A percentile compares a stretch with the other conserved stretches of the same genome.
Evolutionary conservation across 2,888 invertebrate species (phyloP).

Genomic region (Ophraella communa): DNA sequence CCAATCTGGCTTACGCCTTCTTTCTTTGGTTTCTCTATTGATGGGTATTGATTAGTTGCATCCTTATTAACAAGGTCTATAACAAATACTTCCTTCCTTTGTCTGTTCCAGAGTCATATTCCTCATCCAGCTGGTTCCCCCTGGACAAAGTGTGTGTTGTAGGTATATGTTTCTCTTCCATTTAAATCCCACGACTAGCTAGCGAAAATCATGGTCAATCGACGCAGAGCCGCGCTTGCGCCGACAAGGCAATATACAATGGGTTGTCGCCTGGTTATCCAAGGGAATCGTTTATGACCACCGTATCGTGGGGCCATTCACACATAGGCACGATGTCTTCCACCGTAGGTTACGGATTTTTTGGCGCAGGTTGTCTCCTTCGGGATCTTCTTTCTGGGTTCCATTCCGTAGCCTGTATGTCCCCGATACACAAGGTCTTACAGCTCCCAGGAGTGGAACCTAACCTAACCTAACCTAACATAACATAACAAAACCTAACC

Average conservation of each 20-base stretch:
- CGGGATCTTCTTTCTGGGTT: neutral
- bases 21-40: neutral
- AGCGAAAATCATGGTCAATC: neutral
- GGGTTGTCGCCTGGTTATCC: neutral
- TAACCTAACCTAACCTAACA: no score
- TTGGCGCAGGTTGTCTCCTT: neutral
- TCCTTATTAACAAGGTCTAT: neutral
- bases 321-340: neutral
- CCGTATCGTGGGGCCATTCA: neutral
- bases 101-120: neutral
- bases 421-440: no score
- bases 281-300: neutral
- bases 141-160: neutral
- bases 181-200: neutral
- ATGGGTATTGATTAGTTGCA: neutral
- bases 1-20: no score
- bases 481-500: no score
- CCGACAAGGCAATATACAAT: neutral
- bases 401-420: neutral
- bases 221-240: neutral
- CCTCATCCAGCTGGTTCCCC: neutral
- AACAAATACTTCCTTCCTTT: neutral
- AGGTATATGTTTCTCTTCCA: neutral
- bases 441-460: no score
- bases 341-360: neutral